Base-by-base conservation (phyloP, 2,888 invertebrate species). In the Aromia moschata region DNA sequence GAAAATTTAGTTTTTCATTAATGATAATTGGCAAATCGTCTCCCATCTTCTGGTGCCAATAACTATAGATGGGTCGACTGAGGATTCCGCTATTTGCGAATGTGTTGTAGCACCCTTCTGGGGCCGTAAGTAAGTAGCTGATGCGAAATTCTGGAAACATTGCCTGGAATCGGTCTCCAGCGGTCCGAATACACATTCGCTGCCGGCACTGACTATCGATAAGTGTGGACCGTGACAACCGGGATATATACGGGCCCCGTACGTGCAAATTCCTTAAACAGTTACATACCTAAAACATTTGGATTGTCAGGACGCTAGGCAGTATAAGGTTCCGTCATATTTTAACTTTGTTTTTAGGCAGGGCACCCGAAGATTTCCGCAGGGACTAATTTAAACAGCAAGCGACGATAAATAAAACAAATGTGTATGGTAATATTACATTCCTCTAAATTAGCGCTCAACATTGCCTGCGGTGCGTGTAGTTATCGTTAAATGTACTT, bases 91-190 rank as follows among this genome's bases (percentile, higher is more conserved):
- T 49, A 33, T 52, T 40, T 40, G 52, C 11, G 49, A 55, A 65
- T 57, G 60, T 63, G 56, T 60, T 45, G 49, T 45, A 55, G 60
- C 56, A 65, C 70, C 69, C 70, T 64, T 33, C 62, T 64, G 69
- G 70, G 66, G 70, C 58, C 67, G 69, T 70, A 69, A 70, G 65
- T 58, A 64, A 57, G 61, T 62, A 55, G 61, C 62, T 59, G 62
- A 58, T 67, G 65, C 49, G 62, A 61, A 71, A 71, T 70, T 70
- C 70, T 47, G 63, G 65, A 70, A 70, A 70, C 65, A 65, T 62
- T 52, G 62, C 61, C 60, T 63, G 64, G 62, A 72, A 72, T 72
- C 67, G 72, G 64, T 72, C 72, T 70, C 72, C 41, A 60, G 70
- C 61, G 72, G 64, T 54, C 55, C 49, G 55, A 51, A 49, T 58